Evolutionary conservation across 2,888 invertebrate species (phyloP).

Genomic region (Pollenia griseotomentosa): DNA sequence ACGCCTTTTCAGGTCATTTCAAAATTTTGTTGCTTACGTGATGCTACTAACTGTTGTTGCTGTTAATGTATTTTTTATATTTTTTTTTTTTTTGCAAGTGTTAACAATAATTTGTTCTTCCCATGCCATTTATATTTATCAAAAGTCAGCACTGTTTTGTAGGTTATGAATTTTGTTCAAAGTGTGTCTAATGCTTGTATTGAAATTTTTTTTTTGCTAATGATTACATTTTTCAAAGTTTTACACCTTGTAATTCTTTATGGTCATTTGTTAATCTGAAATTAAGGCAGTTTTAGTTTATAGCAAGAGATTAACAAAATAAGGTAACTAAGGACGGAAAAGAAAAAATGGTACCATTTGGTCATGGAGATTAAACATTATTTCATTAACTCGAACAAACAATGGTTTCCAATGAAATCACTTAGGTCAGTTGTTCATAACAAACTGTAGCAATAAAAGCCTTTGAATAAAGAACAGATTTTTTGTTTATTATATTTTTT

Average conservation of each 20-base stretch:
- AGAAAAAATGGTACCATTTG: neutral
- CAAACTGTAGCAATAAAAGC: too few species aligned
- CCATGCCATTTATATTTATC: conserved; percentile 56
- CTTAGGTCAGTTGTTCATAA: too few species aligned
- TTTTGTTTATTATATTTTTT: too few species aligned
- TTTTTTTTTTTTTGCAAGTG: conserved; percentile 49
- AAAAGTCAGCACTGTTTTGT: conserved; percentile 29
- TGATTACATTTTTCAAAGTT: conserved; percentile 31
- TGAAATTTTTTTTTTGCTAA: conserved; percentile 49
- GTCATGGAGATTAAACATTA: neutral
- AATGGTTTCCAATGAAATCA: too few species aligned
- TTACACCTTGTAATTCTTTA: conserved; percentile 36
- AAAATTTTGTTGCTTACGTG: conserved; percentile 19
- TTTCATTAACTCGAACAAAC: neutral
- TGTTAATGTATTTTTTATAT: conserved; percentile 45
- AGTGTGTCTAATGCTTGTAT: conserved; percentile 28
- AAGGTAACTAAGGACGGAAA: neutral
- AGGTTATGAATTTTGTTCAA: neutral
- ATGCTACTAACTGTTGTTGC: conserved; percentile 55
- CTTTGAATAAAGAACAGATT: too few species aligned
- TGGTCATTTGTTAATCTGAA: conserved; percentile 6
- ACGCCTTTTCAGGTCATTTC: conserved; percentile 4
- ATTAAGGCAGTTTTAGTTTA: conserved; percentile 4
- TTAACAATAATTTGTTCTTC: conserved; percentile 50
- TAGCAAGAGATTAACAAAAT: neutral